Evolutionary conservation across 2,113 vertebrate species (phyloP), one percentile per base, ranked within the genome.

Genomic region (Typhlomys cinereus): DNA sequence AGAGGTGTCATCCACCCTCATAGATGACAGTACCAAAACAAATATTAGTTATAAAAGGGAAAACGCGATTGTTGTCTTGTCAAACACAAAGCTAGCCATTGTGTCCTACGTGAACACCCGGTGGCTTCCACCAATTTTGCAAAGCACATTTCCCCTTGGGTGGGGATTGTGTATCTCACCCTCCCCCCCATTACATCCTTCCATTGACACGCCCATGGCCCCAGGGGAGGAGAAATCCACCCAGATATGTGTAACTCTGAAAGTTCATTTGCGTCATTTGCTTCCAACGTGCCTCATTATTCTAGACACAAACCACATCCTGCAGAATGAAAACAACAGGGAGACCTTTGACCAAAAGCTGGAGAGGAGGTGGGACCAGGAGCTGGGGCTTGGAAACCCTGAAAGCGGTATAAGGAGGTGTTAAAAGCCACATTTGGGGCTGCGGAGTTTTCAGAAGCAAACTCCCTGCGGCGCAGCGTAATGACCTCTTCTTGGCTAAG

Each of bases 251-350:
- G 97, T 97, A 96, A 98, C 96, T 97, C 98, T 97, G 92, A 98
- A 98, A 98, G 97, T 97, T 97, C 98, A 98, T 98, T 98, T 99
- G 98, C 99, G 98, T 99, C 99, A 99, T 98, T 97, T 98, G 81
- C 97, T 96, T 97, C 95, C 95, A 98, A 98, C 98, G 97, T 97
- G 97, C 95, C 95, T 98, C 98, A 95, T 96, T 97, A 98, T 98
- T 97, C 95, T 97, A 97, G 98, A 97, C 97, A 97, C 98, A 89
- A 89, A 98, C 98, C 97, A 99, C 98, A 98, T 98, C 98, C 98
- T 99, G 98, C 98, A 96, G 84, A 92, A 97, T 98, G 98, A 99
- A 99, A 99, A 99, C 98, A 98, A 98, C 97, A 92, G 97, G 97
- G 95, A 97, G 98, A 98, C 97, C 95, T 98, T 97, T 98, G 97